Conservation (phyloP, 2,113 vertebrate genomes). For the human (Homo sapiens) region GRCh38 chr4:184404001-184404500, state of each 20-base stretch:
- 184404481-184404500: too few species aligned
- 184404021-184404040: conserved; percentile 4
- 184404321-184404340: background rate
- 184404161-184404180: background rate
- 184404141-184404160: background rate
- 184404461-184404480: background rate
- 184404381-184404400: background rate
- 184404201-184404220: background rate
- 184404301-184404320: background rate
- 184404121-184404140: background rate
- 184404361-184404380: background rate
- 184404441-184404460: background rate
- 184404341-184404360: background rate
- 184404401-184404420: background rate
- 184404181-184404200: background rate
- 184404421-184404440: background rate
- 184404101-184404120: background rate
- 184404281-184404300: background rate
- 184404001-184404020: conserved; percentile 59
- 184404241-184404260: background rate
- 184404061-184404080: background rate
- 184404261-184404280: background rate
- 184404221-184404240: background rate
- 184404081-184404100: background rate
- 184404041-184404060: background rate